Evolutionary conservation across 2,113 vertebrate genomes (phyloP).

Genomic region (Actenoides hombroni): DNA sequence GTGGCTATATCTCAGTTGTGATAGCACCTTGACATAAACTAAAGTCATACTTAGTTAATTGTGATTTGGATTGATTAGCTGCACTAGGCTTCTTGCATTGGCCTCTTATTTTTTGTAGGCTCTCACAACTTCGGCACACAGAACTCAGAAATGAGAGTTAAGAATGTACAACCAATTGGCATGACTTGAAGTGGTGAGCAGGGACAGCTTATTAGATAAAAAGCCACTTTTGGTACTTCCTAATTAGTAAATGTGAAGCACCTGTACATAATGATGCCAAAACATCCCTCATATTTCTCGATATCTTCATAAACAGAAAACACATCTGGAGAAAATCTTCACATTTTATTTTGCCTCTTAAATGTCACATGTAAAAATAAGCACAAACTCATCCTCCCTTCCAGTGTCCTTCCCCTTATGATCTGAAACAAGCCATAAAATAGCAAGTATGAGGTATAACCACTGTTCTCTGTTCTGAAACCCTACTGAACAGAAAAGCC

Average conservation of each 20-base stretch:
- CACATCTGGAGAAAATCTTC: conserved; percentile 30
- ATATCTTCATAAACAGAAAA: not conserved
- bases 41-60: not conserved
- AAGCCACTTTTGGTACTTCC: not conserved
- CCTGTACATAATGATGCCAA: not conserved
- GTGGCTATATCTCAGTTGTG: no score
- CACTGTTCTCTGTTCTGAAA: not conserved
- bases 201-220: not conserved
- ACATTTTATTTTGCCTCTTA: not conserved
- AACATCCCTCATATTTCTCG: not conserved
- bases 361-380: not conserved
- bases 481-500: not conserved
- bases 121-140: conserved; percentile 35
- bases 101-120: not conserved
- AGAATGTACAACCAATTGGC: conserved; percentile 5
- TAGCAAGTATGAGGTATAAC: not conserved
- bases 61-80: not conserved
- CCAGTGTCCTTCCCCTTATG: not conserved
- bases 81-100: not conserved
- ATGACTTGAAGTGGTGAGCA: conserved; percentile 16
- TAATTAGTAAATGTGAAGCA: not conserved
- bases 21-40: not conserved
- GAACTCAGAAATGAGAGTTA: not conserved
- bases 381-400: not conserved
- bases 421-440: not conserved